Evolutionary conservation across 2,797 vertebrate genomes (phyloP).

Genomic region (Pitangus sulphuratus): DNA sequence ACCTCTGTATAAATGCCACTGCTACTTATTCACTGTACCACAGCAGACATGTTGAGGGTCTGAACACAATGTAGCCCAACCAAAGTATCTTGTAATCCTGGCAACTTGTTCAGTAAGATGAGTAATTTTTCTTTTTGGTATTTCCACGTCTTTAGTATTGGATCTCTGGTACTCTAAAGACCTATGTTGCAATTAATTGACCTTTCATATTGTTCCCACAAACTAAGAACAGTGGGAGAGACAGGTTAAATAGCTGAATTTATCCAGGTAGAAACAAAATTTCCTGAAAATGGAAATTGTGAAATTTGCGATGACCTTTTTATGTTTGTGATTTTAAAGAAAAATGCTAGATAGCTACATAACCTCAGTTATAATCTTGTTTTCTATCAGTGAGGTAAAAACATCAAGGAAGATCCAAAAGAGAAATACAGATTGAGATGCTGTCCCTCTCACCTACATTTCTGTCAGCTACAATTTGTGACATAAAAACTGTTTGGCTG

Average conservation of each 20-base stretch:
- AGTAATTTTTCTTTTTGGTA: neutral
- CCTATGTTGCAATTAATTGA: neutral
- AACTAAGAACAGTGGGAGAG: neutral
- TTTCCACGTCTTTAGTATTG: neutral
- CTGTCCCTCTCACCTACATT: neutral
- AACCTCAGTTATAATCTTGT: neutral
- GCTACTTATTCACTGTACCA: neutral
- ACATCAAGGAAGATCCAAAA: neutral
- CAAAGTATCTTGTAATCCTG: neutral
- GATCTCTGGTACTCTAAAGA: neutral
- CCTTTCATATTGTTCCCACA: neutral
- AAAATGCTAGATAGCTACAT: neutral
- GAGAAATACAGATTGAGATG: neutral
- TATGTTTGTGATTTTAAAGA: neutral
- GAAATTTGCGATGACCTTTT: neutral
- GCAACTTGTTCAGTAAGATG: accelerated
- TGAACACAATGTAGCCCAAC: neutral
- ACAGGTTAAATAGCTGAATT: neutral
- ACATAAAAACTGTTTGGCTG: neutral
- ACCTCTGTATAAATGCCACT: neutral
- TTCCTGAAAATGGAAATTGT: neutral
- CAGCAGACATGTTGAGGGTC: neutral
- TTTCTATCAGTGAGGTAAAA: neutral
- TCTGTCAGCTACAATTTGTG: neutral
- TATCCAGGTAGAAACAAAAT: neutral